Base-by-base conservation (phyloP, 2,797 vertebrate genomes). In the Euthynnus affinis region DNA sequence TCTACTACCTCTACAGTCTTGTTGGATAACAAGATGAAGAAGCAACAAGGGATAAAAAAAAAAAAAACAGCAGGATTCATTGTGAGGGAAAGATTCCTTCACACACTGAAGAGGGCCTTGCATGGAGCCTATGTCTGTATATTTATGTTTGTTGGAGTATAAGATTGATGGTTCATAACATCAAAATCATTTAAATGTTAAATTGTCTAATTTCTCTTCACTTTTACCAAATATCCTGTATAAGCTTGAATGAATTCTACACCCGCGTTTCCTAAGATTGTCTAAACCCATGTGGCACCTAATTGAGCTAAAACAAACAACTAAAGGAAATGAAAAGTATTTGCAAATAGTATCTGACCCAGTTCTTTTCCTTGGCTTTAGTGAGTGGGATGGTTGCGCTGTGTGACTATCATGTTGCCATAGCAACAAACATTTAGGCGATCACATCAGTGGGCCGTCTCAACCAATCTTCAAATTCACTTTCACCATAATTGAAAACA, bases 391-490 rank as follows among this genome's bases (percentile, higher is more conserved):
- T 44, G 2, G 32, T 70, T 55, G 53, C 66, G 60, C 4, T 59
- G 53, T 72, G 51, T 77, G 72, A 80, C 56, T 72, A 25, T 48
- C 23, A 37, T 13, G 82, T 88, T 82, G 61, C 82, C 85, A 79
- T 84, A 76, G 87, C 32, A 78, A 88, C 86, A 72, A 63, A 75
- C 23, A 22, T 40, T 20, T 32, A 81, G 62, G 62, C 48, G 29
- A 53, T 66, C 37, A 32, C 49, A 56, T 63, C 53, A 67, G 37
- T 51, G 52, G 58, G 34, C 20, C 49, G 42, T 29, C 6, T 76
- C 46, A 34, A 3, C 37, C 23, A 18, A 27, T 71, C 62, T 70
- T 34, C 13, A 32, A 22, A 2, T 22, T 72, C 66, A 48, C 57
- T 70, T 68, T 68, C 40, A 20, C 29, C 51, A 22, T 46, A 18